These are phyloP conservation scores for Thoracochromis brauschi DNA, from an alignment of 2,113 vertebrate species.

Conservation along the genomic window DNA sequence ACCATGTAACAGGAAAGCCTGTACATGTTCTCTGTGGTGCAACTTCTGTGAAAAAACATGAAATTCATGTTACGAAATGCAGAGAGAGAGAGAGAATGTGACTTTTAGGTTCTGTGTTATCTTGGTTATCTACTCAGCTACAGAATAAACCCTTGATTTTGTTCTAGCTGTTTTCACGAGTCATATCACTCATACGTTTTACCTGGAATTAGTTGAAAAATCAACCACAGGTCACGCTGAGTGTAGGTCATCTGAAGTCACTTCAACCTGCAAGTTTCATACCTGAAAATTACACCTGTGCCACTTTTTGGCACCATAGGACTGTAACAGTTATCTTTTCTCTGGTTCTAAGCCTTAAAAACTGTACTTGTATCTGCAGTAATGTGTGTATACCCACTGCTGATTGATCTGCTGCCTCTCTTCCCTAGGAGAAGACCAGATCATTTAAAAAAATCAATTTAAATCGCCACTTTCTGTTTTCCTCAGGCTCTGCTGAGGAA, in stretches of 20 bases:
- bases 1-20: background rate
- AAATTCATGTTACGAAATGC: background rate
- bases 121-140: background rate
- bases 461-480: background rate
- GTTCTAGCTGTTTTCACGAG: background rate
- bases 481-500: constrained; percentile 48
- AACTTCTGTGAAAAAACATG: background rate
- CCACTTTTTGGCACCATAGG: background rate
- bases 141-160: background rate
- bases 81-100: background rate
- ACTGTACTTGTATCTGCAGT: background rate
- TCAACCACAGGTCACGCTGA: background rate
- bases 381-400: background rate
- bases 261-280: background rate
- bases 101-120: background rate
- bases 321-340: background rate
- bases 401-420: background rate
- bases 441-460: background rate
- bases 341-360: background rate
- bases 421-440: background rate
- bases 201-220: background rate
- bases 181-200: background rate
- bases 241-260: background rate
- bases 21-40: background rate
- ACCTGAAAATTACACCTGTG: background rate